Conservation (phyloP, 2,888 invertebrate species). For the Myathropa florea region DNA sequence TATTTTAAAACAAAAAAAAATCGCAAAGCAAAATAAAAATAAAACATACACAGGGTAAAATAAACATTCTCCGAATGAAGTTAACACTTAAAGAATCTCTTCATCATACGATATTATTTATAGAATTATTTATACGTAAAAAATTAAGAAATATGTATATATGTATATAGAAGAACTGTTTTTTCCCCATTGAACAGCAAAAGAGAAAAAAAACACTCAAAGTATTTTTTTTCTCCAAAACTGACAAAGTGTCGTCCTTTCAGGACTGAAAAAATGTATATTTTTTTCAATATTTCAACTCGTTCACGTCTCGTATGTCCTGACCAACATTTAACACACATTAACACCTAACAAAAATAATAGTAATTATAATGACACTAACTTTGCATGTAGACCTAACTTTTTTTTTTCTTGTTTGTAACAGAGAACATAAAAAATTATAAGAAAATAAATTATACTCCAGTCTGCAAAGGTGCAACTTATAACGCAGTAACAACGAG, state of each 20-base stretch:
- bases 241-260: not conserved
- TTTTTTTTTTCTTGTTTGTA: slow-evolving; percentile 12
- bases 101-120: slow-evolving; percentile 6
- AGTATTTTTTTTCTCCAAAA: not conserved
- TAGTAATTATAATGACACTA: slow-evolving; percentile 56
- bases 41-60: slow-evolving; percentile 20
- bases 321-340: slow-evolving; percentile 49
- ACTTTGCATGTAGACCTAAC: slow-evolving; percentile 50
- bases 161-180: slow-evolving; percentile 21
- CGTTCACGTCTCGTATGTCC: slow-evolving; percentile 27
- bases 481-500: not conserved
- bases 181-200: not conserved
- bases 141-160: slow-evolving; percentile 62
- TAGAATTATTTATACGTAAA: slow-evolving; percentile 52
- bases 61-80: slow-evolving; percentile 34
- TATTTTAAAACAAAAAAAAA: slow-evolving; percentile 2
- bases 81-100: slow-evolving; percentile 38
- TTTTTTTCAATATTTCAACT: slow-evolving; percentile 17
- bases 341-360: slow-evolving; percentile 47
- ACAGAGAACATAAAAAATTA: slow-evolving; percentile 59
- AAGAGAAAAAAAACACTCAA: too few species aligned
- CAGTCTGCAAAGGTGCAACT: slow-evolving; percentile 23
- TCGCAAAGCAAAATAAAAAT: slow-evolving; percentile 23
- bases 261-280: slow-evolving; percentile 4
- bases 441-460: slow-evolving; percentile 56